A percentile compares a stretch with the other conserved stretches of the same genome.
These are phyloP conservation scores for Marronus borbonicus DNA, from an alignment of 2,888 invertebrate species.

Conservation along the genomic window DNA sequence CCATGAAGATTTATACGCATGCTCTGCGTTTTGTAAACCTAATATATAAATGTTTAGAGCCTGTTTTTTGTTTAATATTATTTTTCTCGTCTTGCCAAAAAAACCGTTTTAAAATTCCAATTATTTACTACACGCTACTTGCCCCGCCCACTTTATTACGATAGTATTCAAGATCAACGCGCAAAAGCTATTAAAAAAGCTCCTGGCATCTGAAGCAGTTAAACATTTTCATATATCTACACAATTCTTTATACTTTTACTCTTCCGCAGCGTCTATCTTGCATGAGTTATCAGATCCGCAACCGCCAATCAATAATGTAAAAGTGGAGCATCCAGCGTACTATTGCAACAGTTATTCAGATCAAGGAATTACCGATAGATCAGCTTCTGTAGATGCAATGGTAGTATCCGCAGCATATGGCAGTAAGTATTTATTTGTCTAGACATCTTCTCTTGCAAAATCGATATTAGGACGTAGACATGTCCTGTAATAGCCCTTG, in stretches of 20 bases:
- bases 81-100: too few relatives aligned
- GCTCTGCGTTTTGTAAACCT: too few relatives aligned
- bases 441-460: slow-evolving; percentile 42
- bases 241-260: background rate
- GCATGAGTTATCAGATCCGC: slow-evolving; percentile 87
- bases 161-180: too few relatives aligned
- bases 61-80: too few relatives aligned
- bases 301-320: slow-evolving; percentile 79
- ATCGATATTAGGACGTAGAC: slow-evolving; percentile 40
- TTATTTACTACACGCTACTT: too few relatives aligned
- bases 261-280: slow-evolving; percentile 88
- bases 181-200: too few relatives aligned
- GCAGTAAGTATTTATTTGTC: slow-evolving; percentile 62
- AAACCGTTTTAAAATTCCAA: too few relatives aligned
- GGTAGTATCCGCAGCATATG: slow-evolving; percentile 85
- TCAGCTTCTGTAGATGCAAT: slow-evolving; percentile 73
- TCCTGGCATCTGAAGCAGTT: too few relatives aligned
- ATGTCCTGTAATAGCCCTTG: background rate
- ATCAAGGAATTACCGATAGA: slow-evolving; percentile 75
- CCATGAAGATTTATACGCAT: too few relatives aligned
- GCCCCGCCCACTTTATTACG: too few relatives aligned
- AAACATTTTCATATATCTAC: too few relatives aligned
- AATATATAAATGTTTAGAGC: too few relatives aligned
- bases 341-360: slow-evolving; percentile 87
- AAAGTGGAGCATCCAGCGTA: slow-evolving; percentile 88